Evolutionary conservation across 2,888 invertebrate genomes (phyloP).

Genomic region (Candidula unifasciata): DNA sequence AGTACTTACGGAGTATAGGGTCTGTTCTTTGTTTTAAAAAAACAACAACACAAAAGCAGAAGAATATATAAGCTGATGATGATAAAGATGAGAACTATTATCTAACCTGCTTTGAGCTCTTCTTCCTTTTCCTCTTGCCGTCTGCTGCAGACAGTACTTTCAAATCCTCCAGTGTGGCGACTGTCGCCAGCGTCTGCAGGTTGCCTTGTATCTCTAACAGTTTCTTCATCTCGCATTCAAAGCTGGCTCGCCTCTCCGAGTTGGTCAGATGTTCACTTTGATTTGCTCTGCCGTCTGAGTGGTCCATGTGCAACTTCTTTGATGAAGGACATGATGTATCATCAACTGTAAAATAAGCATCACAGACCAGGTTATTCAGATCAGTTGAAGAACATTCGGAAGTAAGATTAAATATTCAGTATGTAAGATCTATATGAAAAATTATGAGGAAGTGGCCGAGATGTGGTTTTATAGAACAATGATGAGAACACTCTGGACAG

Average conservation of each 20-base stretch:
- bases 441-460: no score
- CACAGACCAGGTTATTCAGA: background rate
- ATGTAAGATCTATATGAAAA: no score
- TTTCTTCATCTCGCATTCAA: conserved; percentile 31
- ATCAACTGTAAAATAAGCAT: background rate
- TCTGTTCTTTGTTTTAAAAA: no score
- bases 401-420: no score
- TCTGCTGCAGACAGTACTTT: conserved; percentile 34
- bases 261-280: conserved; percentile 25
- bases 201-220: conserved; percentile 57
- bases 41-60: no score
- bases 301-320: conserved; percentile 45
- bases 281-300: conserved; percentile 5
- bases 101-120: conserved; percentile 44
- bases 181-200: conserved; percentile 67
- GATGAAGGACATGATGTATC: background rate
- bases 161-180: conserved; percentile 58
- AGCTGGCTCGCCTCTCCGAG: conserved; percentile 26
- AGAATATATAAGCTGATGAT: no score
- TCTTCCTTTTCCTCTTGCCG: conserved; percentile 43
- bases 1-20: no score
- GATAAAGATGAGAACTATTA: background rate
- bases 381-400: background rate
- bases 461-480: no score
- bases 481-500: no score